Evolutionary conservation across 2,113 vertebrate species (phyloP), one percentile per base, ranked within the genome.

Genomic region (Siniperca chuatsi): DNA sequence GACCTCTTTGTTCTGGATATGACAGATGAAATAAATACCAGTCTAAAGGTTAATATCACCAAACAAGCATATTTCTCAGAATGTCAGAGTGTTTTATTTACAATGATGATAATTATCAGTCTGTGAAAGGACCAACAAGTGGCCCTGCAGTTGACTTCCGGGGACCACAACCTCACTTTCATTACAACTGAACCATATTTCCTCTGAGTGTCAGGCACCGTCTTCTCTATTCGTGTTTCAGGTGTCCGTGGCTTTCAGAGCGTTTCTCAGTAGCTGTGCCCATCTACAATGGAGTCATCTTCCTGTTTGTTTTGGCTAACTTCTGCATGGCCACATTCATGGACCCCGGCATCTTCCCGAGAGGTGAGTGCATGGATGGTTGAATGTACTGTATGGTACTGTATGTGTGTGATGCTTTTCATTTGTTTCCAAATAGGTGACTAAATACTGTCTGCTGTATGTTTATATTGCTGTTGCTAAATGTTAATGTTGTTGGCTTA

Each of bases 261-360:
- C 93, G 93, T 35, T 93, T 99, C 92, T 99, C 98, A 1, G 96
- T 98, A 0, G 88, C 96, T 37, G 96, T 99, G 79, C 98, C 98
- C 0, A 93, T 97, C 93, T 99, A 99, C 95, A 99, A 99, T 96
- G 97, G 96, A 0, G 83, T 98, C 79, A 96, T 99, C 93, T 99
- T 99, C 94, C 95, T 99, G 75, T 99, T 99, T 29, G 98, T 99
- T 78, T 90, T 99, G 96, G 98, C 98, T 85, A 99, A 99, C 94
- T 99, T 99, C 95, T 98, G 97, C 79, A 99, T 99, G 98, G 98
- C 98, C 94, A 99, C 98, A 5, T 99, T 99, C 94, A 99, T 99
- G 98, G 98, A 99, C 93, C 98, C 98, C 0, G 98, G 98, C 77
- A 97, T 99, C 93, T 99, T 99, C 92, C 98, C 98, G 0, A 95